These are phyloP conservation scores for Carlito syrichta DNA, from an alignment of 2,113 vertebrate genomes.

Conservation along the genomic window DNA sequence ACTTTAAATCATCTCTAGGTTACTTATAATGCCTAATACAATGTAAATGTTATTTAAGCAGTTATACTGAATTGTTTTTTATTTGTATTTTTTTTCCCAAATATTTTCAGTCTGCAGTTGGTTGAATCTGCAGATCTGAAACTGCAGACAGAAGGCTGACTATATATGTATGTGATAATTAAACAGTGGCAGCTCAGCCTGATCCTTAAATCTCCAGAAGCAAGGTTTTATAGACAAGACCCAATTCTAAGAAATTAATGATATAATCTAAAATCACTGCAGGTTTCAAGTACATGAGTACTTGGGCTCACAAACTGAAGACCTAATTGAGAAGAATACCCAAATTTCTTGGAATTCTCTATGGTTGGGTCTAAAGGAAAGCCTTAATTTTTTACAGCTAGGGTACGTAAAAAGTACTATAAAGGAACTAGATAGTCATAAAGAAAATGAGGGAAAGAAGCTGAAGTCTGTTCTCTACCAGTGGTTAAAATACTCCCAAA, in stretches of 20 bases:
- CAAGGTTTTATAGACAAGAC: background rate
- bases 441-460: background rate
- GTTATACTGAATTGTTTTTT: no score
- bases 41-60: no score
- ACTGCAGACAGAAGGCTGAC: no score
- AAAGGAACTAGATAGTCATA: background rate
- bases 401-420: background rate
- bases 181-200: background rate
- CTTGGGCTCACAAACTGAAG: background rate
- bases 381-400: background rate
- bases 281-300: background rate
- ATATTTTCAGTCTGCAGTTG: no score
- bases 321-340: background rate
- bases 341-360: background rate
- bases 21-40: no score
- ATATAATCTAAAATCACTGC: background rate
- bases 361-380: background rate
- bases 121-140: no score
- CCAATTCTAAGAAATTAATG: background rate
- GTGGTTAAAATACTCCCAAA: background rate
- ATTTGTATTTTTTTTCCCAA: no score
- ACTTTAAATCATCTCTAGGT: no score
- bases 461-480: background rate
- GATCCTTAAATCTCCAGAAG: background rate
- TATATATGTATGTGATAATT: background rate